Conservation (phyloP, 2,888 invertebrate species). For the Rutpela maculata region DNA sequence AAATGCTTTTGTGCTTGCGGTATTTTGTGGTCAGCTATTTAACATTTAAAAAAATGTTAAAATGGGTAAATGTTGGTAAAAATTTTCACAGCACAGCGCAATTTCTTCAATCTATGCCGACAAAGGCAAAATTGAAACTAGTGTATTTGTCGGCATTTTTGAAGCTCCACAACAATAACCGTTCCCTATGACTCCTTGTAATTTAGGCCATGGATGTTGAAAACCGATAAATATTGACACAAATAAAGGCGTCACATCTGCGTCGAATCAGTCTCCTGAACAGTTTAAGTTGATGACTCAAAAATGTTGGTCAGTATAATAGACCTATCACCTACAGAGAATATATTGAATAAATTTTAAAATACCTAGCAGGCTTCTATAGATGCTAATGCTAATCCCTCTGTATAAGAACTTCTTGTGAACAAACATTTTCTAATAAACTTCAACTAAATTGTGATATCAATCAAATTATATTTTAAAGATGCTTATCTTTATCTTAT, state of each 20-base stretch:
- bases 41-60: too few relatives aligned
- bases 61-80: background rate
- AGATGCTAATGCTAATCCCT: conserved; percentile 50
- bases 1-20: too few relatives aligned
- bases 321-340: conserved; percentile 29
- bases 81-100: background rate
- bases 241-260: conserved; percentile 24
- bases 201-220: conserved; percentile 1
- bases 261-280: conserved; percentile 4
- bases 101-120: conserved; percentile 12
- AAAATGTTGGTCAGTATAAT: conserved; percentile 24
- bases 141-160: background rate
- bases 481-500: conserved; percentile 47
- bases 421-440: conserved; percentile 57
- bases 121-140: background rate
- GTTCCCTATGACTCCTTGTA: background rate
- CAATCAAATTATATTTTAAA: conserved; percentile 55
- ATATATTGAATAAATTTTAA: conserved; percentile 36
- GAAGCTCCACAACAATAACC: conserved; percentile 20
- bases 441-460: conserved; percentile 54
- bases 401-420: conserved; percentile 46
- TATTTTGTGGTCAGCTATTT: too few relatives aligned
- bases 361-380: conserved; percentile 40
- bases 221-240: conserved; percentile 30
- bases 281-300: conserved; percentile 32